A percentile compares a stretch with the other conserved stretches of the same genome.
phyloP scores from a whole-genome alignment of 2,888 invertebrate species.

The Xestoiulus laeticollis region DNA sequence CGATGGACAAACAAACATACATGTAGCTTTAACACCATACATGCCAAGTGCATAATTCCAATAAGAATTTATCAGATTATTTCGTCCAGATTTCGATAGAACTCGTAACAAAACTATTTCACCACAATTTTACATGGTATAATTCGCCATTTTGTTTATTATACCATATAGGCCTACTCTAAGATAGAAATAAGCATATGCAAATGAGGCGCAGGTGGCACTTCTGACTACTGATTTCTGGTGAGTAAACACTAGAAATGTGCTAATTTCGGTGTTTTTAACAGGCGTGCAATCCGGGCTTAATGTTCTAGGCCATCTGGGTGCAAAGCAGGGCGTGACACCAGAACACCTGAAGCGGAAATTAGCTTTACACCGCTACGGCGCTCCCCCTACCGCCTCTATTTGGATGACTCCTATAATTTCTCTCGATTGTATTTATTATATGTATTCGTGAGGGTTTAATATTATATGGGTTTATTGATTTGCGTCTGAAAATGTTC shows the following conservation, averaged over 20 bases:
- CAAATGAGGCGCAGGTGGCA: conserved; percentile 33
- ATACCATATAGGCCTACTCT: no score
- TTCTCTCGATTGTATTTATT: conserved; percentile 47
- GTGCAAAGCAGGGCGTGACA: conserved; percentile 41
- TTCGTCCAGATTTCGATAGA: no score
- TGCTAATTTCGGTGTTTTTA: conserved; percentile 30
- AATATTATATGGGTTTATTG: conserved; percentile 45
- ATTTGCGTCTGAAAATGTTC: conserved; percentile 47
- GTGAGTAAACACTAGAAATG: neutral
- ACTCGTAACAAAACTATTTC: no score
- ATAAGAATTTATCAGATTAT: no score
- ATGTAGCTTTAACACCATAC: no score
- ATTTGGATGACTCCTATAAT: conserved; percentile 32
- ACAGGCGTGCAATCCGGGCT: conserved; percentile 27
- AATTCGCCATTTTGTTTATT: no score
- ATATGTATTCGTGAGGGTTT: conserved; percentile 41
- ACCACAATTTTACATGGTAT: no score
- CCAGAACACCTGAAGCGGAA: conserved; percentile 47
- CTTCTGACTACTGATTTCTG: neutral
- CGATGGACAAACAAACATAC: no score
- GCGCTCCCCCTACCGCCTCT: conserved; percentile 12
- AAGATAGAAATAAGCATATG: neutral
- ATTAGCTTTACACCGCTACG: conserved; percentile 44
- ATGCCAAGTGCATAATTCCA: no score
- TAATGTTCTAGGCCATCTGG: conserved; percentile 43